Conservation (phyloP, 2,113 vertebrate genomes). For the Syngnathus scovelli region DNA sequence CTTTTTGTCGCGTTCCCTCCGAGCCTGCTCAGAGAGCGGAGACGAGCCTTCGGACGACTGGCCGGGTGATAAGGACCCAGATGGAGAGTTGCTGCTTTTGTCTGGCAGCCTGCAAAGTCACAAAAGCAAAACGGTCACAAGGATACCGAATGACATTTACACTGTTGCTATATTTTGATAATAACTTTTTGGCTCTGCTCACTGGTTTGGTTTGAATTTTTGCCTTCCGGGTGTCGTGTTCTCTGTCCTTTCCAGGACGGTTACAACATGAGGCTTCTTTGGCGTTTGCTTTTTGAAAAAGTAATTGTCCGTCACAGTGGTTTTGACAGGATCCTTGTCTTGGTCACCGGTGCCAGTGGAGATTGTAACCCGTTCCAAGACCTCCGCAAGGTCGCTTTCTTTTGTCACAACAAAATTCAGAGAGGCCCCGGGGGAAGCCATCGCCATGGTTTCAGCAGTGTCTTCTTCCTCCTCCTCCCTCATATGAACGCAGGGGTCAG, state of each 20-base stretch:
- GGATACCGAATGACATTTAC: neutral
- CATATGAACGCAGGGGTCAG: conserved; percentile 12
- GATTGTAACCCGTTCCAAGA: conserved; percentile 71
- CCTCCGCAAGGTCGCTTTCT: conserved; percentile 64
- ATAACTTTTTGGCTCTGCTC: conserved; percentile 27
- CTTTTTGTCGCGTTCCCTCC: conserved; percentile 73
- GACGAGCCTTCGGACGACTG: conserved; percentile 51
- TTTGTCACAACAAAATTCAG: conserved; percentile 36
- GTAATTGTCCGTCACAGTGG: conserved; percentile 34
- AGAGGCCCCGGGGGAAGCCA: conserved; percentile 13
- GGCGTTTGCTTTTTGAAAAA: conserved; percentile 44
- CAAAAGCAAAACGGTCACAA: neutral
- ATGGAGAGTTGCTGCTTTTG: conserved; percentile 58
- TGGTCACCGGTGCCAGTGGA: conserved; percentile 39
- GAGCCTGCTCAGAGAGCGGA: conserved; percentile 68
- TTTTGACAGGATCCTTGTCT: conserved; percentile 25
- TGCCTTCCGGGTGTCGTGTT: conserved; percentile 52
- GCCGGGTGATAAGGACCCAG: conserved; percentile 60
- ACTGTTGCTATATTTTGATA: neutral
- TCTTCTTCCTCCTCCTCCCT: conserved; percentile 20
- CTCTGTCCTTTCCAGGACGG: conserved; percentile 77
- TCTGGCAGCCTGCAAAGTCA: conserved; percentile 66
- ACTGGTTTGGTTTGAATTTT: conserved; percentile 85
- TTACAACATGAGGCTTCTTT: conserved; percentile 74
- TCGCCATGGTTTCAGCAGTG: conserved; percentile 43